phyloP scores from a whole-genome alignment of 30 jellyfish, hydroid and myxozoan genomes.

The Hydractinia echinata region DNA sequence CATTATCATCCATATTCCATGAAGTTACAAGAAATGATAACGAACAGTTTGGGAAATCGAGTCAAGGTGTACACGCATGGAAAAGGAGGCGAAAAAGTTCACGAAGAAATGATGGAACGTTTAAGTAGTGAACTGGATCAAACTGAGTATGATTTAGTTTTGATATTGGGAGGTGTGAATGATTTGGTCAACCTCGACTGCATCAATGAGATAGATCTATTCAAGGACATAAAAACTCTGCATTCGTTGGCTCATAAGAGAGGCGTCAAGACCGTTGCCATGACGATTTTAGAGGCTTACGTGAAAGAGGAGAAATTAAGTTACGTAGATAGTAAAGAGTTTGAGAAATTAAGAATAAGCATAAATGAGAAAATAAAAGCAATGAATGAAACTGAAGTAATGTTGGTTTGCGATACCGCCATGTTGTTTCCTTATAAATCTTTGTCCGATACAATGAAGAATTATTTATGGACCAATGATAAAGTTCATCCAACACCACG shows the following conservation, averaged over 20 bases:
- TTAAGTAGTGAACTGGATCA: slow-evolving; percentile 34
- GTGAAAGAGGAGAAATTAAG: slow-evolving; percentile 30
- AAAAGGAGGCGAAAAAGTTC: slow-evolving; percentile 62
- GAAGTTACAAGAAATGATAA: not conserved
- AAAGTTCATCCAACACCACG: slow-evolving; percentile 63
- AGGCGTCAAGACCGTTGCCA: slow-evolving; percentile 55
- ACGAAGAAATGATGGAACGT: slow-evolving; percentile 59
- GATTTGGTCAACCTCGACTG: slow-evolving; percentile 39
- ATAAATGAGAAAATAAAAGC: slow-evolving; percentile 41
- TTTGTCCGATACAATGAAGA: slow-evolving; percentile 19
- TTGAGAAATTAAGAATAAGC: slow-evolving; percentile 16
- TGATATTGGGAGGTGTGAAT: slow-evolving; percentile 78
- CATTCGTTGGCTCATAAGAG: slow-evolving; percentile 43
- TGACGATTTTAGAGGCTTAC: slow-evolving; percentile 64
- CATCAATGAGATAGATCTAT: slow-evolving; percentile 33
- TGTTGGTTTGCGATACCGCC: slow-evolving; percentile 50
- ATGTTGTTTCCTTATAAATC: slow-evolving; percentile 48
- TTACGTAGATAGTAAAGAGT: slow-evolving; percentile 31
- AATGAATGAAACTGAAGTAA: slow-evolving; percentile 25
- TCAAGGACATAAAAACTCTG: slow-evolving; percentile 38
- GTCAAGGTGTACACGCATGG: slow-evolving; percentile 45
- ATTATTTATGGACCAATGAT: slow-evolving; percentile 60
- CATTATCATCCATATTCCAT: slow-evolving; percentile 3
- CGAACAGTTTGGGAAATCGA: slow-evolving; percentile 6
- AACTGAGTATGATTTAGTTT: slow-evolving; percentile 8